Evolutionary conservation across 2,113 vertebrate species (phyloP), one percentile per base, ranked within the genome.

Genomic region (Limanda limanda): DNA sequence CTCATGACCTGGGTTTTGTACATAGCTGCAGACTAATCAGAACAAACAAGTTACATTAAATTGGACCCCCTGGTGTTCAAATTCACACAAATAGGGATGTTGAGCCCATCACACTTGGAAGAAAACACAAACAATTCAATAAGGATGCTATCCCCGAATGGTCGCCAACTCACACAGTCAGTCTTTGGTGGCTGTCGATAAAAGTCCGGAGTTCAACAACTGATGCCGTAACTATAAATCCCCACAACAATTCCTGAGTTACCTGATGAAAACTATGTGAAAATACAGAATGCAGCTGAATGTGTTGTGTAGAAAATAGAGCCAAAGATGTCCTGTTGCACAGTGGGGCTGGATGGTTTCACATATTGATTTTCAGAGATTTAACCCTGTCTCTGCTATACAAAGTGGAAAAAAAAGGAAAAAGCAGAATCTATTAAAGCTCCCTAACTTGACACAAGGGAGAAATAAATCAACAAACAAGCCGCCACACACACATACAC

Each of bases 121-220:
- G 9, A 55, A 47, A 71, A 61, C 63, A 61, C 21, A 69, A 64
- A 52, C 54, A 67, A 48, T 25, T 61, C 18, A 76, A 27, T 6
- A 21, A 20, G 9, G 23, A 31, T 0, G 3, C 55, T 55, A 55
- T 55, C 51, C 0, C 6, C 42, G 58, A 35, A 1, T 18, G 7
- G 17, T 54, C n/a, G 13, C n/a, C 42, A 67, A 21, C 24, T 48
- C 17, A 9, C 13, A 51, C 27, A 23, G 21, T 59, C 55, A 59
- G 21, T 59, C 5, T 58, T 24, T 62, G 37, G 68, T 27, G 56
- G 73, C 17, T 25, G 18, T 42, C 40, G 27, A 65, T 51, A 18
- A 73, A 58, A 76, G 18, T 51, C 40, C 40, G 12, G 40, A 42
- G 40, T 3, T 13, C 10, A 13, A 42, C 40, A 13, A 13, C 40